Conservation (phyloP, 2,797 vertebrate genomes). For the Heliangelus exortis region DNA sequence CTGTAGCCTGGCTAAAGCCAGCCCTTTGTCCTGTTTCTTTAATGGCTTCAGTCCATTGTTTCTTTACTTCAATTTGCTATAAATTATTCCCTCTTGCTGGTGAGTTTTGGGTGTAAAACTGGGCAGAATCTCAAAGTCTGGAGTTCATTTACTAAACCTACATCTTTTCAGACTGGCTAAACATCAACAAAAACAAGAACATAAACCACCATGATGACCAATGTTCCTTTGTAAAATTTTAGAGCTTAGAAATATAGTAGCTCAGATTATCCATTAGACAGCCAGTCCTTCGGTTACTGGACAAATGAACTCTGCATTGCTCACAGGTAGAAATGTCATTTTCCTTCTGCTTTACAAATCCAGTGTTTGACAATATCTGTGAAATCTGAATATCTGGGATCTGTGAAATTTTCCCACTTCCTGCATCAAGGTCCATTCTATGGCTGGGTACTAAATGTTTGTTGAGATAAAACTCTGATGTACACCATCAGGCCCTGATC, state of each 20-base stretch:
- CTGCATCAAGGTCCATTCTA: neutral
- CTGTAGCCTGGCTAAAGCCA: neutral
- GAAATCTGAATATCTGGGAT: neutral
- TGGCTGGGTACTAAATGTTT: neutral
- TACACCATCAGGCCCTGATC: neutral
- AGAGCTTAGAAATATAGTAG: neutral
- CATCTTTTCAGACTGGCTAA: slow-evolving; percentile 33
- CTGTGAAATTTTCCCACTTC: neutral
- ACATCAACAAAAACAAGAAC: slow-evolving; percentile 20
- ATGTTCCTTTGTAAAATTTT: slow-evolving; percentile 11
- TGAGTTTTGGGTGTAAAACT: slow-evolving; percentile 12
- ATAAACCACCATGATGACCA: slow-evolving; percentile 17
- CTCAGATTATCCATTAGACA: neutral
- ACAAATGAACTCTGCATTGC: neutral
- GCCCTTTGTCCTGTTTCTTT: neutral
- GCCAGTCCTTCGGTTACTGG: neutral
- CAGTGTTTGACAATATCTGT: neutral
- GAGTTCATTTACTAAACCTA: slow-evolving; percentile 51
- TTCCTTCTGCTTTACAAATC: neutral
- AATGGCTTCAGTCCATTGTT: neutral
- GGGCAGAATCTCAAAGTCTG: slow-evolving; percentile 30
- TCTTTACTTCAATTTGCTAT: neutral
- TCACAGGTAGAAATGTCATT: neutral
- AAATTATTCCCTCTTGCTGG: neutral
- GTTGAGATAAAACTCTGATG: neutral